Conservation (phyloP, 2,888 invertebrate species). For the Caenorhabditis sp. region DNA sequence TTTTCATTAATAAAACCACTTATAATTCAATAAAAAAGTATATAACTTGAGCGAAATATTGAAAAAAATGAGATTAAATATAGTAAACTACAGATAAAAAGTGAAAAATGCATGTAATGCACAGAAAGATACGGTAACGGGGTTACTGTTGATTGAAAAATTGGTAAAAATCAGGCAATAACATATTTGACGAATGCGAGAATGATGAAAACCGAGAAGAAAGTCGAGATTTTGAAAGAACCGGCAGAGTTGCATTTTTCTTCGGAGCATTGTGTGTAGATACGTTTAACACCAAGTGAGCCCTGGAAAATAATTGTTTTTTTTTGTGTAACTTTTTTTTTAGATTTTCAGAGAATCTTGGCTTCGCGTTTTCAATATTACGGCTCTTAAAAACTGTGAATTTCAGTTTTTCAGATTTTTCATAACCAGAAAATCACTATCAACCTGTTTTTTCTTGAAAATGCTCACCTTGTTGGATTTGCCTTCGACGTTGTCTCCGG, state of each 20-base stretch:
- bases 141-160: not conserved
- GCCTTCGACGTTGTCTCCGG: constrained; percentile 47
- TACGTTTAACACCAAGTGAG: constrained; percentile 45
- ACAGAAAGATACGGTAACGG: not conserved
- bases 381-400: no score
- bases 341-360: no score
- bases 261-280: constrained; percentile 47
- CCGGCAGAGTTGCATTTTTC: constrained; percentile 44
- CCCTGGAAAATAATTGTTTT: no score
- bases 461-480: constrained; percentile 50
- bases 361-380: no score
- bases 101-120: not conserved
- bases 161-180: not conserved
- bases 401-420: not conserved
- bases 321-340: not conserved
- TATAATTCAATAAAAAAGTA: not conserved
- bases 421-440: not conserved
- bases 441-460: no score
- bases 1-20: no score
- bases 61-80: no score
- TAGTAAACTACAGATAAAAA: no score
- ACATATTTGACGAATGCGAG: not conserved
- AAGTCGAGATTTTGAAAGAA: not conserved
- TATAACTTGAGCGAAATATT: not conserved
- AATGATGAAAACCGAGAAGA: not conserved